phyloP scores from a whole-genome alignment of 2,888 invertebrate genomes.

The Tryphoninae sp. region DNA sequence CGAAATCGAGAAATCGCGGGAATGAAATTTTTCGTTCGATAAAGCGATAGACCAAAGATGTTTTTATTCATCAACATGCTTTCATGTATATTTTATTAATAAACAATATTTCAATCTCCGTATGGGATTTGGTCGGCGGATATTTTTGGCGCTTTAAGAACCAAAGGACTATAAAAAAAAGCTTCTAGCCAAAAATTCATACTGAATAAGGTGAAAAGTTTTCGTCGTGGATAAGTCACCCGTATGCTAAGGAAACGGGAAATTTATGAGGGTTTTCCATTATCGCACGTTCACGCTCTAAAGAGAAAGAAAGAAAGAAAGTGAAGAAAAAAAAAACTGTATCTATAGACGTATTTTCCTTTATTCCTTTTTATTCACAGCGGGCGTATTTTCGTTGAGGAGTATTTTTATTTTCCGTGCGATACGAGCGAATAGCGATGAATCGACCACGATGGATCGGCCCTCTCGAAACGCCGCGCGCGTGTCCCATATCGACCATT shows the following conservation, averaged over 20 bases:
- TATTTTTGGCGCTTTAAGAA: too few relatives aligned
- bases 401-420: neutral
- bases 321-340: neutral
- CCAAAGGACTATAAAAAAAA: too few relatives aligned
- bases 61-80: too few relatives aligned
- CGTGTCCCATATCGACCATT: constrained; percentile 20
- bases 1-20: too few relatives aligned
- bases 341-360: neutral
- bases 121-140: too few relatives aligned
- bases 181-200: too few relatives aligned
- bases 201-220: neutral
- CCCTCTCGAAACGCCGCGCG: neutral
- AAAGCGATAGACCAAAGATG: too few relatives aligned
- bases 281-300: neutral
- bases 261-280: neutral
- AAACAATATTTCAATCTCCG: too few relatives aligned
- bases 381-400: constrained; percentile 1
- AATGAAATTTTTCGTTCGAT: too few relatives aligned
- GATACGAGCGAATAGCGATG: constrained; percentile 12
- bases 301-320: neutral
- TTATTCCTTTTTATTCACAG: constrained; percentile 14
- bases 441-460: constrained; percentile 1
- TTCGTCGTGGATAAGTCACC: neutral
- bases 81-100: too few relatives aligned
- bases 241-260: neutral